Evolutionary conservation across 2,797 vertebrate species (phyloP), one percentile per base, ranked within the genome.

Genomic region (Argyrosomus regius): DNA sequence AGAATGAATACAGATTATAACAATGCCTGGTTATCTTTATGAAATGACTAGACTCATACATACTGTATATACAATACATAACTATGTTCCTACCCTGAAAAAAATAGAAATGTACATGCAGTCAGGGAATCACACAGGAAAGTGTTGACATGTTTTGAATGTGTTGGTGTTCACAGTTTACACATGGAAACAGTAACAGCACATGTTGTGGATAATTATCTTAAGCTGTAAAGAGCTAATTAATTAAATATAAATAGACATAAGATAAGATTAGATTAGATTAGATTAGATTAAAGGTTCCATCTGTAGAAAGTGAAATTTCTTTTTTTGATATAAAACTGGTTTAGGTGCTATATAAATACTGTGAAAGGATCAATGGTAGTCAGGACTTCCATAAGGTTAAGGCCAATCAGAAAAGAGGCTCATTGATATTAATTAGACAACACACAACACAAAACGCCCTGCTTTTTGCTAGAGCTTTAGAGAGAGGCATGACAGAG

Each of bases 101-200:
- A 45, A 49, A 45, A 56, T 56, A 62, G 41, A 9, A 35, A 39
- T 8, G 0, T n/a, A 20, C 52, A 72, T 4, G 48, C 59, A 41
- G 20, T 43, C 45, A 62, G 26, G 26, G 3, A 50, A 3, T 45
- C n/a, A 4, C 18, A 64, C 16, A 52, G 62, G 13, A 35, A 75
- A n/a, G 13, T 65, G 50, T 46, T 52, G 16, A 43, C 61, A 43
- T 64, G 52, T 71, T 67, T 59, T 57, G 8, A 3, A 57, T 22
- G 35, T 70, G 24, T 17, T 57, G 39, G 24, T 75, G 53, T 62
- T 80, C 69, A 63, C 59, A 79, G 53, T 52, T 45, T 60, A 72
- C 45, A 28, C 72, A 43, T 66, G 59, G 52, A 65, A 73, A 77
- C 73, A 61, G 57, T n/a, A 71, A 28, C 58, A 61, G 68, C 60